Percentiles rank a stretch among this genome's conserved stretches.
Evolutionary conservation across 1,140 invertebrate species (phyloP).

Genomic region (Papilio glaucus): DNA sequence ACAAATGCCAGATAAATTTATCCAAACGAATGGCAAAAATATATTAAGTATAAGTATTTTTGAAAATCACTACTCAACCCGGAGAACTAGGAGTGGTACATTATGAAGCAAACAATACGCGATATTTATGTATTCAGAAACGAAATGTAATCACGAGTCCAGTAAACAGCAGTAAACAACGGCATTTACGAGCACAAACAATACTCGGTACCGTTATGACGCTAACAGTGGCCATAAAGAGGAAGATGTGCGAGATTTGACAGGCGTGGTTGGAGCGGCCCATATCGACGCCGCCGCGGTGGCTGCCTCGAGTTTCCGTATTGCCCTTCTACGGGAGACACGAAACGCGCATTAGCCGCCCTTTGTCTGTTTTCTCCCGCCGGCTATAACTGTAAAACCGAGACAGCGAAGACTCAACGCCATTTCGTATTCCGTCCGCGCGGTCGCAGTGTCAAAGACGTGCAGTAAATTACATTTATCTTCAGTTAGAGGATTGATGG

Average conservation of each 20-base stretch:
- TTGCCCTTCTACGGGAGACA: conserved; percentile 44
- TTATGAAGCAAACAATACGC: background rate
- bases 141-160: conserved; percentile 2
- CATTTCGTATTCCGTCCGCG: conserved; percentile 52
- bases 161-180: conserved; percentile 27
- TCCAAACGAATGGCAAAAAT: background rate
- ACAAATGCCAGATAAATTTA: background rate
- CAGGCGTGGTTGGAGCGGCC: conserved; percentile 24
- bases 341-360: conserved; percentile 51
- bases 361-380: conserved; percentile 41
- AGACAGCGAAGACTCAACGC: conserved; percentile 36
- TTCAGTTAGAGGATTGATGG: conserved; percentile 47
- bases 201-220: conserved; percentile 30
- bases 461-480: conserved; percentile 53
- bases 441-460: conserved; percentile 45
- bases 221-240: conserved; percentile 32
- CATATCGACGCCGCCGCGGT: background rate
- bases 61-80: background rate
- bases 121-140: conserved; percentile 5
- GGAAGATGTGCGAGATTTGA: conserved; percentile 38
- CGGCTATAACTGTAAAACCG: conserved; percentile 42
- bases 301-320: conserved; percentile 43
- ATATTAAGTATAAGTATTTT: background rate
- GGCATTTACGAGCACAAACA: conserved; percentile 30
- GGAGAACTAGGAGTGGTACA: background rate